Conservation (phyloP, 2,797 vertebrate species). For the Helicolenus hilgendorfi region DNA sequence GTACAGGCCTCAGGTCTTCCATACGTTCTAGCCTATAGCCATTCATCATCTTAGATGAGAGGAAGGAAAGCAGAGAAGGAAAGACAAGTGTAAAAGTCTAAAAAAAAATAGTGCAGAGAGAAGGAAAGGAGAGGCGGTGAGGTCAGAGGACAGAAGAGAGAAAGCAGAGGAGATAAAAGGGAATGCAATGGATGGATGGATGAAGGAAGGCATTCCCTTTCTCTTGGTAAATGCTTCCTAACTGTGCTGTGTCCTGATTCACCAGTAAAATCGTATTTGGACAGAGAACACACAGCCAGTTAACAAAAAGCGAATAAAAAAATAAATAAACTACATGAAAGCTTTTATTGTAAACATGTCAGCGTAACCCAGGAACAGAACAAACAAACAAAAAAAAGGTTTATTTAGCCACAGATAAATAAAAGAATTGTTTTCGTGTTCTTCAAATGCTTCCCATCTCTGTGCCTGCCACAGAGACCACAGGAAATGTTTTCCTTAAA, state of each 20-base stretch:
- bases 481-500: constrained; percentile 16
- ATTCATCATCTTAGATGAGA: neutral
- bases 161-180: neutral
- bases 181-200: neutral
- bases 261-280: constrained; percentile 9
- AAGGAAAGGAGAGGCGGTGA: neutral
- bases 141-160: neutral
- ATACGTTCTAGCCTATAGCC: neutral
- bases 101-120: neutral
- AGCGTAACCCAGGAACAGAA: neutral
- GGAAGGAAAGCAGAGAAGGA: neutral
- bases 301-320: neutral
- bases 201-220: neutral
- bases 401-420: constrained; percentile 27
- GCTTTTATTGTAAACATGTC: constrained; percentile 36
- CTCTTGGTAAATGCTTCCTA: neutral
- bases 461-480: constrained; percentile 9
- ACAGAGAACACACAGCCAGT: constrained; percentile 10
- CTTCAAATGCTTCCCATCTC: constrained; percentile 12
- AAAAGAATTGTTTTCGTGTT: neutral
- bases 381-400: neutral
- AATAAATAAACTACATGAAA: neutral
- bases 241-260: neutral
- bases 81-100: neutral
- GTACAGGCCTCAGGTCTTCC: neutral